Conservation (phyloP, 2,113 vertebrate genomes). For the Bettongia penicillata region DNA sequence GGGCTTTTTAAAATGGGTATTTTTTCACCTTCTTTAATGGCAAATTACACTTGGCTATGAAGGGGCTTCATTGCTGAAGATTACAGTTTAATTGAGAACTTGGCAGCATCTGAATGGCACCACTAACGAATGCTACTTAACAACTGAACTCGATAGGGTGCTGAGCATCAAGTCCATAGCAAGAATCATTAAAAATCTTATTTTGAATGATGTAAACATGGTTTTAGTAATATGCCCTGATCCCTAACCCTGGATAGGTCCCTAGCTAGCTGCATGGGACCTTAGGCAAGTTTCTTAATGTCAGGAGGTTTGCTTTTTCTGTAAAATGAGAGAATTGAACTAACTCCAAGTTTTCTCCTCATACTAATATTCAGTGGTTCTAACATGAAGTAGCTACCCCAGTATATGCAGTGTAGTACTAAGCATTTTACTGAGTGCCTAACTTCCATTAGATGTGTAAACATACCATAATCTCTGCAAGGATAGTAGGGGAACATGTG, state of each 20-base stretch:
- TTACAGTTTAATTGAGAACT: neutral
- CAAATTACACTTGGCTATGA: constrained; percentile 9
- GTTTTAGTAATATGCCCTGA: neutral
- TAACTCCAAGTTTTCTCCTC: neutral
- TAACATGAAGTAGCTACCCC: neutral
- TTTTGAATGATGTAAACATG: neutral
- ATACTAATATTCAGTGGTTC: neutral
- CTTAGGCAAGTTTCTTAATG: neutral
- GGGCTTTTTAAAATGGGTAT: neutral
- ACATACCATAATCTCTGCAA: neutral
- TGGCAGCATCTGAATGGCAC: neutral
- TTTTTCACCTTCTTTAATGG: neutral
- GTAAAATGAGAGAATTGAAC: neutral
- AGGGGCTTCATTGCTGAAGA: neutral
- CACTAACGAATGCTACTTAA: neutral
- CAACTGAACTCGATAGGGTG: neutral
- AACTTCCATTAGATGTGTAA: neutral
- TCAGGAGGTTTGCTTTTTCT: neutral
- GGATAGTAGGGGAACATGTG: neutral
- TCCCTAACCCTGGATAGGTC: neutral
- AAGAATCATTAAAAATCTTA: neutral
- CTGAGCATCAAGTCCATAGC: neutral
- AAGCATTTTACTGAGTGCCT: neutral
- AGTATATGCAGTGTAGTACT: neutral
- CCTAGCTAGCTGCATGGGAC: neutral